Evolutionary conservation across 2,797 vertebrate species (phyloP), one percentile per base, ranked within the genome.

Genomic region (Hydrocynus forskahlii): DNA sequence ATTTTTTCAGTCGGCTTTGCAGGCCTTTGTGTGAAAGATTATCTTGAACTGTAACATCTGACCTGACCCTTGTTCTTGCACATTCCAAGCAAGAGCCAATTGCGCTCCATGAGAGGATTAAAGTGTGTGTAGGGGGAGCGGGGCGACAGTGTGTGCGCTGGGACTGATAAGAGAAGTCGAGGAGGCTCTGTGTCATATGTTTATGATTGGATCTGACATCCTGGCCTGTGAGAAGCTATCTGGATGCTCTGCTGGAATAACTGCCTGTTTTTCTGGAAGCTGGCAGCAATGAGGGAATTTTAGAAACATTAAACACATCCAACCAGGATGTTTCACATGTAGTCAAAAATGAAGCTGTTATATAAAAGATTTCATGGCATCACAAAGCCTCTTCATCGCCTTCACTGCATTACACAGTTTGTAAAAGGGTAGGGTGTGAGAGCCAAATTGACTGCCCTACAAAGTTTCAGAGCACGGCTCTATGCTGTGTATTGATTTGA

Each of bases 101-200:
- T 78, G 81, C 25, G 81, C 69, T 83, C 78, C 81, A 81, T 64
- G 66, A 75, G 82, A 76, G 55, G 78, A 83, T 88, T 89, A 84
- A 87, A 83, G 23, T 73, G 79, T 77, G 23, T 82, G 52, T 76
- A 35, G 80, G n/a, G 40, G 72, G 66, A 64, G 80, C 50, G 69
- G 75, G 13, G 83, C 85, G 83, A 88, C 86, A 77, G 63, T 78
- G 77, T 83, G 85, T 86, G 83, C 71, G 55, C 76, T 82, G 70
- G 66, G 59, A 48, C 73, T 83, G 86, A 81, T 86, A 78, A 55
- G 88, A 86, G 87, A 92, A 85, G 89, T 8, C 63, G 89, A 82
- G 85, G 88, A 87, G 84, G 92, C 87, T 91, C 86, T 87, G 48
- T 78, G 72, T 73, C 57, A 59, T 68, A 72, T 67, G 38, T 50